Conservation (phyloP, 2,113 vertebrate species). For the Nesospiza acunhae region DNA sequence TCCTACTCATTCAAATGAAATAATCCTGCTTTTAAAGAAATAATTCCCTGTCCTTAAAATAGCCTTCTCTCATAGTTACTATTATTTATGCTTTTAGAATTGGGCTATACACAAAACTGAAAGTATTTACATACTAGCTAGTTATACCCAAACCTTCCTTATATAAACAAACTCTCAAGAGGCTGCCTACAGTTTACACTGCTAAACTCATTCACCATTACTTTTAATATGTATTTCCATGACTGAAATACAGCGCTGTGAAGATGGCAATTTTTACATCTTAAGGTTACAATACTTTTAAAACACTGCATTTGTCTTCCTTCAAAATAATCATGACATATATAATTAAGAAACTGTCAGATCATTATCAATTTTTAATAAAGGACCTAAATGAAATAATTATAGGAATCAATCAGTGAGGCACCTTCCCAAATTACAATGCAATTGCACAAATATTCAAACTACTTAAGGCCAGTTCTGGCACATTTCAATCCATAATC, state of each 20-base stretch:
- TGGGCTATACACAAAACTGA: slow-evolving; percentile 51
- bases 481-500: slow-evolving; percentile 31
- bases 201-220: slow-evolving; percentile 55
- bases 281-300: slow-evolving; percentile 63
- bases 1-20: slow-evolving; percentile 65
- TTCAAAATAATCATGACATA: slow-evolving; percentile 80
- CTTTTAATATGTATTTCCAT: slow-evolving; percentile 33
- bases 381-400: slow-evolving; percentile 82
- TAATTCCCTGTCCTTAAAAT: slow-evolving; percentile 54
- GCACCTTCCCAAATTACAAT: slow-evolving; percentile 77
- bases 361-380: slow-evolving; percentile 84
- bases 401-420: slow-evolving; percentile 82
- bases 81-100: slow-evolving; percentile 68
- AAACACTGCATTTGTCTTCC: slow-evolving; percentile 69
- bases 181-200: slow-evolving; percentile 66
- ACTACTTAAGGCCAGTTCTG: slow-evolving; percentile 66
- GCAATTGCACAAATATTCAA: slow-evolving; percentile 75
- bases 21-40: slow-evolving; percentile 70
- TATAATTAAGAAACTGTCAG: slow-evolving; percentile 83
- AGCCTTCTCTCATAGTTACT: slow-evolving; percentile 61
- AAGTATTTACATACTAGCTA: slow-evolving; percentile 63
- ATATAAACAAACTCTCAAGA: slow-evolving; percentile 71
- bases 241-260: not conserved
- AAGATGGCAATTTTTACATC: slow-evolving; percentile 29
- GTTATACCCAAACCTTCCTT: slow-evolving; percentile 68